These are phyloP conservation scores for Hippopotamus amphibius DNA, from an alignment of 2,113 vertebrate species.

Conservation along the genomic window DNA sequence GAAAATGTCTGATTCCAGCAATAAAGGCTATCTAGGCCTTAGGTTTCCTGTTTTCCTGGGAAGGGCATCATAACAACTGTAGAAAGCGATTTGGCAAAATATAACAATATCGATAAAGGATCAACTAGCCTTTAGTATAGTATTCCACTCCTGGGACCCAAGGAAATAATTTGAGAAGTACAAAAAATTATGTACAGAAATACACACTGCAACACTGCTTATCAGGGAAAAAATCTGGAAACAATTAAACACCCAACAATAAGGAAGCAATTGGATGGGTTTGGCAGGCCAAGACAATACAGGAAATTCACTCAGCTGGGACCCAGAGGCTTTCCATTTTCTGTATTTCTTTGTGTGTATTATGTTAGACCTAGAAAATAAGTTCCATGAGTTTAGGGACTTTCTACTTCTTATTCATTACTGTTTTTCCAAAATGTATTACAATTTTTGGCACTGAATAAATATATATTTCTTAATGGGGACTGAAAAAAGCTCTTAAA, in stretches of 20 bases:
- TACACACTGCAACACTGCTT: not conserved
- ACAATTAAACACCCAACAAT: not conserved
- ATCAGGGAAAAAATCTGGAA: not conserved
- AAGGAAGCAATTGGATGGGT: not conserved
- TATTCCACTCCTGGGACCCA: not conserved
- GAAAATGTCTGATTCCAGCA: not conserved
- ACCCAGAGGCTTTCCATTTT: not conserved
- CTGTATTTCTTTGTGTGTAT: not conserved
- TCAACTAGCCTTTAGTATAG: not conserved
- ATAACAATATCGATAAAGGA: not conserved
- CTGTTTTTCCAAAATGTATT: not conserved
- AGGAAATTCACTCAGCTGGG: not conserved
- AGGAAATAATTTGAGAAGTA: conserved; percentile 18
- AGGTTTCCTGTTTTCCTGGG: not conserved
- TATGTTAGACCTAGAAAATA: not conserved
- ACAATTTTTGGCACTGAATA: not conserved
- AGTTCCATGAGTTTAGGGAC: not conserved
- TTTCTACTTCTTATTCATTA: not conserved
- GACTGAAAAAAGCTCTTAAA: not conserved
- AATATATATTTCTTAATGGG: not conserved
- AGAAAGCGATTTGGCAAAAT: not conserved
- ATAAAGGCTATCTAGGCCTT: not conserved
- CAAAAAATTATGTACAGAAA: not conserved
- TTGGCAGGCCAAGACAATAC: not conserved
- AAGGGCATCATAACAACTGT: not conserved